A percentile compares a stretch with the other conserved stretches of the same genome.
phyloP scores from a whole-genome alignment of 2,797 vertebrate species.

The Allobates femoralis region DNA sequence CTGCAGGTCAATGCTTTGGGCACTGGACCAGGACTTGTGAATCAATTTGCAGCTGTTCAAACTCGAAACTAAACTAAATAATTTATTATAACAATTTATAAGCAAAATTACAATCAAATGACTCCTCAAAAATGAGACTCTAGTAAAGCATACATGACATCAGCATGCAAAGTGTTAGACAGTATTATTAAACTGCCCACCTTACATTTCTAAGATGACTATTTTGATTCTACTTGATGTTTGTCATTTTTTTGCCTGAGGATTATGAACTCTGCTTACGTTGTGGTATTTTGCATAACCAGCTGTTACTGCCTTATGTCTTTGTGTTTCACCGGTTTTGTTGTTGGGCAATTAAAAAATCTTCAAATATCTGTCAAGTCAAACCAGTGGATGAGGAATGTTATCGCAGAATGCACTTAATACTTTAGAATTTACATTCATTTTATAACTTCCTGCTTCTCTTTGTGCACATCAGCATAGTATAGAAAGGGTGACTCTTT shows the following conservation, averaged over 20 bases:
- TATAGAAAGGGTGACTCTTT: not conserved
- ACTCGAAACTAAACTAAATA: too few relatives aligned
- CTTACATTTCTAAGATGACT: not conserved
- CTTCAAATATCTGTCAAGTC: conserved; percentile 2
- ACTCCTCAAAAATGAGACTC: too few relatives aligned
- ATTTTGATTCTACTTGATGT: conserved; percentile 6
- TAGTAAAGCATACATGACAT: too few relatives aligned
- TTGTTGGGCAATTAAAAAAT: conserved; percentile 7
- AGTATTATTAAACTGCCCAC: not conserved
- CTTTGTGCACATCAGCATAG: not conserved
- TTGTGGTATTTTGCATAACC: conserved; percentile 8
- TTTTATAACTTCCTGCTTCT: not conserved
- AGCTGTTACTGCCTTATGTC: conserved; percentile 34
- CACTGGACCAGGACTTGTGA: too few relatives aligned
- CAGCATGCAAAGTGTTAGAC: not conserved
- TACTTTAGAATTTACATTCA: not conserved
- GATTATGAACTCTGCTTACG: conserved; percentile 24
- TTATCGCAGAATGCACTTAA: not conserved
- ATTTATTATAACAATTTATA: too few relatives aligned
- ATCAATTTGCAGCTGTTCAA: too few relatives aligned
- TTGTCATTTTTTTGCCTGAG: conserved; percentile 6
- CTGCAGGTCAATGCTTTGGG: too few relatives aligned
- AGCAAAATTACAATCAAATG: too few relatives aligned
- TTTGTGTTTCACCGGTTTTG: conserved; percentile 19
- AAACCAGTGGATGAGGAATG: conserved; percentile 12